Percentiles rank a stretch among this genome's conserved stretches.
Conservation (phyloP, 2,888 invertebrate genomes). For the Synergus japonicus region DNA sequence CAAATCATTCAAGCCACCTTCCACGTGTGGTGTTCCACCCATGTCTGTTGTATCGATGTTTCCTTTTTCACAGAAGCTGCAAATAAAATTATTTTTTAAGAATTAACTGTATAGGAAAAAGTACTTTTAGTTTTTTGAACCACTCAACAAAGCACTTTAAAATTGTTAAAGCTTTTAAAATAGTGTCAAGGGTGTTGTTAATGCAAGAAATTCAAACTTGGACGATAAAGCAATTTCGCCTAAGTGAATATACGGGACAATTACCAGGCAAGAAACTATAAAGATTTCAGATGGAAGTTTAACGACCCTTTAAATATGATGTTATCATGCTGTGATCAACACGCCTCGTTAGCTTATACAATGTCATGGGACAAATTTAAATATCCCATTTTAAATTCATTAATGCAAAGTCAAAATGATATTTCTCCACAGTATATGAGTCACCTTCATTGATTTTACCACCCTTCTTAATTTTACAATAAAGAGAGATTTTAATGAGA, state of each 20-base stretch:
- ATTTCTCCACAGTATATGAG: background rate
- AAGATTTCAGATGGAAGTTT: conserved; percentile 35
- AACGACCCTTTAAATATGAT: conserved; percentile 26
- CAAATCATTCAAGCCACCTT: conserved; percentile 85
- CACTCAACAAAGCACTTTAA: background rate
- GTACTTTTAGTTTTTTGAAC: background rate
- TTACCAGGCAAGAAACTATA: conserved; percentile 22
- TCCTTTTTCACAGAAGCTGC: conserved; percentile 79
- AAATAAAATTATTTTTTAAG: conserved; percentile 48
- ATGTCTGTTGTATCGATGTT: conserved; percentile 81
- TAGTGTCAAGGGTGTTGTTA: conserved; percentile 9
- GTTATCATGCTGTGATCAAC: conserved; percentile 23
- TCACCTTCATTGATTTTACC: background rate
- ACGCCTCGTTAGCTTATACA: conserved; percentile 17
- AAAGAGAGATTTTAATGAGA: too few species aligned
- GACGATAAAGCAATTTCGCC: conserved; percentile 23
- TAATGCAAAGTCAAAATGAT: background rate
- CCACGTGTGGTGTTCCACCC: conserved; percentile 83
- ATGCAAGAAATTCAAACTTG: conserved; percentile 11
- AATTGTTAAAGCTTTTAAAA: background rate
- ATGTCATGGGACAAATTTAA: conserved; percentile 17
- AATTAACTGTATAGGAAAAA: background rate
- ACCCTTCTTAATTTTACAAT: background rate
- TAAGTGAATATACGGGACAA: conserved; percentile 26
- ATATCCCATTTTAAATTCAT: conserved; percentile 1